Conservation (phyloP, 2,797 vertebrate species). For the Clamator glandarius region DNA sequence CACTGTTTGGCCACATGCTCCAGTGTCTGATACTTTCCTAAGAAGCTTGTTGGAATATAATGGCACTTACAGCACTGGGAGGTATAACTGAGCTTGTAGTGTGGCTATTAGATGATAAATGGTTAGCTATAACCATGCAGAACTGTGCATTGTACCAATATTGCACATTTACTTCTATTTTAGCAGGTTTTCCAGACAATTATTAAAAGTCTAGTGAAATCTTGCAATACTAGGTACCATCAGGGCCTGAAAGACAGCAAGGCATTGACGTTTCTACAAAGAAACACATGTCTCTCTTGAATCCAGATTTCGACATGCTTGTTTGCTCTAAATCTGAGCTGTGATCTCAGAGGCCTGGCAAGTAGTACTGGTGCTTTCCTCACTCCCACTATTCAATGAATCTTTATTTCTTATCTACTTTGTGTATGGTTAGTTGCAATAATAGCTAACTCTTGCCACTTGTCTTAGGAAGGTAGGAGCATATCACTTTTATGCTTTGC, state of each 20-base stretch:
- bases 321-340: constrained; percentile 17
- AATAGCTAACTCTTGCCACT: background rate
- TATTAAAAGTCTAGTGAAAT: background rate
- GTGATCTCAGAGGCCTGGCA: background rate
- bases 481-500: background rate
- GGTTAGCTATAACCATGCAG: background rate
- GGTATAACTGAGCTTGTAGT: background rate
- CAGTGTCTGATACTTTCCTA: background rate
- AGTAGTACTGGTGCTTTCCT: background rate
- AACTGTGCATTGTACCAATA: background rate
- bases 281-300: background rate
- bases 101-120: background rate
- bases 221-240: background rate
- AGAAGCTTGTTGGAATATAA: background rate
- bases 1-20: background rate
- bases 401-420: background rate
- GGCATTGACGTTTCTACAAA: background rate
- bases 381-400: background rate
- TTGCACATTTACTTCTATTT: background rate
- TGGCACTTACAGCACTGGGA: background rate
- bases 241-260: background rate
- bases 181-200: background rate
- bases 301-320: background rate
- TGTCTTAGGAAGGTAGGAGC: background rate
- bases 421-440: background rate